Percentiles rank a stretch among this genome's conserved stretches.
Evolutionary conservation across 2,113 vertebrate species (phyloP).

Genomic region (Podarcis cretensis): DNA sequence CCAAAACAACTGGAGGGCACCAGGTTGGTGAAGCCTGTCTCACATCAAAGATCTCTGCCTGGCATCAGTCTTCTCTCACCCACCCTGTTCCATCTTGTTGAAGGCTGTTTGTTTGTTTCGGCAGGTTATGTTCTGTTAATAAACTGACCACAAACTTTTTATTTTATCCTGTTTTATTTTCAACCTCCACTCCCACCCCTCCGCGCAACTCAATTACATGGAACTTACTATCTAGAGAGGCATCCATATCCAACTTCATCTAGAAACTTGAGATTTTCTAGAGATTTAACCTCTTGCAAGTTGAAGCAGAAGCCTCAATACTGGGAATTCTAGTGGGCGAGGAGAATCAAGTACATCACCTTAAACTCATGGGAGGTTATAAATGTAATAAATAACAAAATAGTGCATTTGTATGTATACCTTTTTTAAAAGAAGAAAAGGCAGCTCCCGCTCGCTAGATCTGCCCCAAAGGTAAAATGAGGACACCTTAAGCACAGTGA

Average conservation of each 20-base stretch:
- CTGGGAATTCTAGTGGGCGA: not conserved
- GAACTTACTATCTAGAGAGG: not conserved
- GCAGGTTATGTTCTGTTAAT: not conserved
- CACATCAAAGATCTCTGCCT: not conserved
- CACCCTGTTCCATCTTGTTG: not conserved
- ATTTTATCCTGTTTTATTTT: too few relatives aligned
- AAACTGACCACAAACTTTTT: not conserved
- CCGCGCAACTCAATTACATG: not conserved
- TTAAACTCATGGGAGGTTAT: too few relatives aligned
- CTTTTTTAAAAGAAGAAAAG: too few relatives aligned
- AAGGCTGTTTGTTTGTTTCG: not conserved
- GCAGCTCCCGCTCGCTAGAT: not conserved
- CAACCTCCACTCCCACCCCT: too few relatives aligned
- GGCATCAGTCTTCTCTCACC: not conserved
- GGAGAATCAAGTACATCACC: too few relatives aligned
- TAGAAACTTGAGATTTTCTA: not conserved
- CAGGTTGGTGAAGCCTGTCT: too few relatives aligned
- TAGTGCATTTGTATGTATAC: too few relatives aligned
- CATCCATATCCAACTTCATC: not conserved
- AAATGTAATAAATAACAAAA: too few relatives aligned
- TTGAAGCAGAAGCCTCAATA: not conserved
- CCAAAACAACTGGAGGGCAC: too few relatives aligned
- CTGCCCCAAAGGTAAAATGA: not conserved
- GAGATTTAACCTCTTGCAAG: not conserved
- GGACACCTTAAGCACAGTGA: not conserved